Evolutionary conservation across 2,113 vertebrate species (phyloP).

Genomic region (Vanacampus margaritifer): DNA sequence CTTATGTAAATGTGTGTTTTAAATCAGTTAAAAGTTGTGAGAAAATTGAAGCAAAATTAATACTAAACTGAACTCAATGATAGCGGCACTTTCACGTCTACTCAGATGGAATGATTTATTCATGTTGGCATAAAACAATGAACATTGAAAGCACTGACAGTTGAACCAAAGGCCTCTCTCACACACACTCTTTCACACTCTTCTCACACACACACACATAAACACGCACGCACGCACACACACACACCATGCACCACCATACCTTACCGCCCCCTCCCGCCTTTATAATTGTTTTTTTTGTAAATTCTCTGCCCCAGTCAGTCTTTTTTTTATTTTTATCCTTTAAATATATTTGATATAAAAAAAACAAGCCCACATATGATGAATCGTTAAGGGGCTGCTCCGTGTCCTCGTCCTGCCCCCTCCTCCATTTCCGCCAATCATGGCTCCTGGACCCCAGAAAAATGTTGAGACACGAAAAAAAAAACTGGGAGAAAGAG

Average conservation of each 20-base stretch:
- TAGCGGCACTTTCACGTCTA: constrained; percentile 33
- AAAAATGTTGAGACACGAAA: constrained; percentile 11
- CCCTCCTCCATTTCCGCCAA: constrained; percentile 11
- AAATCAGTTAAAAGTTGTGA: no score
- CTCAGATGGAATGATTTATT: constrained; percentile 91
- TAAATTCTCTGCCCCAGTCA: constrained; percentile 34
- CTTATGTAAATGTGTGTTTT: no score
- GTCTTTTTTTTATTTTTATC: constrained; percentile 56
- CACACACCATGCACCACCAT: constrained; percentile 79
- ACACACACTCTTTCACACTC: constrained; percentile 31
- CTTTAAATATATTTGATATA: constrained; percentile 79
- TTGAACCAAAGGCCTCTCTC: constrained; percentile 80
- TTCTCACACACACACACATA: constrained; percentile 59
- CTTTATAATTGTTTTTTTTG: constrained; percentile 13
- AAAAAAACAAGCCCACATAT: constrained; percentile 73
- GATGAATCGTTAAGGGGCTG: constrained; percentile 59
- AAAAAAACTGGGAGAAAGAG: constrained; percentile 19
- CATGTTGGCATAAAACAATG: constrained; percentile 88
- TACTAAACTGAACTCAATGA: constrained; percentile 11
- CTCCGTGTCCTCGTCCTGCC: constrained; percentile 29
- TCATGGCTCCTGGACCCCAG: constrained; percentile 4
- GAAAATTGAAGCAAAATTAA: neutral
- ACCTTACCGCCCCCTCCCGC: constrained; percentile 35
- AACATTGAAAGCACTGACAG: constrained; percentile 84
- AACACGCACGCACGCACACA: neutral